These are phyloP conservation scores for western clawed frog (Xenopus tropicalis) DNA, from an alignment of 2,113 vertebrate genomes.

Conservation along the genomic window UCB_Xtro_10.0 CM004444.2:158650501-158651000, in stretches of 20 bases:
- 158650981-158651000: no score
- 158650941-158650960: slow-evolving; percentile 92
- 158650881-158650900: slow-evolving; percentile 92
- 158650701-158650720: slow-evolving; percentile 91
- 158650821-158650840: background rate
- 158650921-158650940: slow-evolving; percentile 88
- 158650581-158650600: no score
- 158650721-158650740: slow-evolving; percentile 96
- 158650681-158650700: slow-evolving; percentile 90
- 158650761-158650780: slow-evolving; percentile 64
- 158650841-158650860: slow-evolving; percentile 4
- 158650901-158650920: slow-evolving; percentile 90
- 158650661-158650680: slow-evolving; percentile 49
- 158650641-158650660: slow-evolving; percentile 3
- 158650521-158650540: no score
- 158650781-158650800: slow-evolving; percentile 69
- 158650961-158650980: slow-evolving; percentile 64
- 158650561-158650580: no score
- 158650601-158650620: no score
- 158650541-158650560: no score
- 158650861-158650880: slow-evolving; percentile 71
- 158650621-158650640: no score
- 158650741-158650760: slow-evolving; percentile 87
- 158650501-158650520: no score
- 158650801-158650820: background rate